Evolutionary conservation across 1,140 invertebrate species (phyloP).

Genomic region (Drosophila varians): DNA sequence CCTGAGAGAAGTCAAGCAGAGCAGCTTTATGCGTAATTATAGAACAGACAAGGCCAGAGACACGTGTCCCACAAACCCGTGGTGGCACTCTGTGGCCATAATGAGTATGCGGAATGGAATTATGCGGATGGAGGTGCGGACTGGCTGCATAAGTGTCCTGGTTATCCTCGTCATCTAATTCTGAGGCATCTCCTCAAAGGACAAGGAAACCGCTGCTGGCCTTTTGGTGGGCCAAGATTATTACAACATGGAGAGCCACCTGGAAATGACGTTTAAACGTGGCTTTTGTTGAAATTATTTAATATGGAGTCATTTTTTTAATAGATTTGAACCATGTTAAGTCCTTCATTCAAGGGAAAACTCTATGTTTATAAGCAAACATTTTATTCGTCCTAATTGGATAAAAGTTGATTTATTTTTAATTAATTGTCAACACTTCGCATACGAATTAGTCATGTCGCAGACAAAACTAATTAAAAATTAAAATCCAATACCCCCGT

Average conservation of each 20-base stretch:
- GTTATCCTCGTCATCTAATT: constrained; percentile 39
- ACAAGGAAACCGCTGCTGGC: constrained; percentile 3
- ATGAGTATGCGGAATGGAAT: constrained; percentile 41
- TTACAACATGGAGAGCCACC: constrained; percentile 1
- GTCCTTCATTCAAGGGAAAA: too few relatives aligned
- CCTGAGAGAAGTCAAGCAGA: constrained; percentile 1
- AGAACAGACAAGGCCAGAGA: constrained; percentile 36
- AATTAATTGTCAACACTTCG: constrained; percentile 15
- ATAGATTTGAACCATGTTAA: too few relatives aligned
- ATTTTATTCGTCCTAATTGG: not conserved
- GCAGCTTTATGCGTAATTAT: constrained; percentile 65
- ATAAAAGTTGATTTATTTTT: not conserved
- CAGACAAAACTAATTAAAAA: constrained; percentile 40
- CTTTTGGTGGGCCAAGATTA: not conserved
- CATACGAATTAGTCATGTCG: not conserved
- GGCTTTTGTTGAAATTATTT: not conserved
- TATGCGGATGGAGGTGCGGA: constrained; percentile 64
- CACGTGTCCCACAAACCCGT: constrained; percentile 43
- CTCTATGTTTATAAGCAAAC: too few relatives aligned
- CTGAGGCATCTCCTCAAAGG: constrained; percentile 22
- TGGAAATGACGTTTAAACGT: constrained; percentile 7
- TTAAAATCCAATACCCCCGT: not conserved
- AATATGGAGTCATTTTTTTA: not conserved
- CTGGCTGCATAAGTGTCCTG: constrained; percentile 43
- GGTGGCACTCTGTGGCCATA: constrained; percentile 2